Conservation (phyloP, 2,888 invertebrate genomes). For the Drosophila monieri region DNA sequence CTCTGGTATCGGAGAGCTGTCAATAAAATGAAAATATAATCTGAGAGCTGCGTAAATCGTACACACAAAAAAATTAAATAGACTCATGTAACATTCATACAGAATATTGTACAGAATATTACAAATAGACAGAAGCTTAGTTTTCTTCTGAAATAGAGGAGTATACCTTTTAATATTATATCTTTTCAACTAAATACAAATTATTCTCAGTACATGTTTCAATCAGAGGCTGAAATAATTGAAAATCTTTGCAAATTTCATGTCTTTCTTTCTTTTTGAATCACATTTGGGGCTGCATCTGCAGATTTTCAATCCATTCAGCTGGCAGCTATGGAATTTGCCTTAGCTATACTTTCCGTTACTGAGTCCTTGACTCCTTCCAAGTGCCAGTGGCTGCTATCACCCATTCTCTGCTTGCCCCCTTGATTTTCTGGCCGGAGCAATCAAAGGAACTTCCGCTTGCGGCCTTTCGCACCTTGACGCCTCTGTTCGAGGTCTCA, state of each 20-base stretch:
- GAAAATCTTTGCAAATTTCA: too few relatives aligned
- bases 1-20: background rate
- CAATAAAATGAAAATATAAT: background rate
- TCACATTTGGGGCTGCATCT: background rate
- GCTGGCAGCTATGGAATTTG: background rate
- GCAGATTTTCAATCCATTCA: background rate
- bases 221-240: too few relatives aligned
- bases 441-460: conserved; percentile 36
- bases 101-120: too few relatives aligned
- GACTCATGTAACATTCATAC: background rate
- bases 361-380: background rate
- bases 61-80: background rate
- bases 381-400: background rate
- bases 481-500: conserved; percentile 28
- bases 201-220: too few relatives aligned
- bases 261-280: background rate
- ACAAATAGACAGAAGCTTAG: too few relatives aligned
- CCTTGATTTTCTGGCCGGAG: conserved; percentile 11
- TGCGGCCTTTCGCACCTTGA: conserved; percentile 37
- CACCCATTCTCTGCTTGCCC: background rate
- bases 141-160: too few relatives aligned
- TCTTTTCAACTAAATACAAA: too few relatives aligned
- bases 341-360: background rate
- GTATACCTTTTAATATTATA: too few relatives aligned
- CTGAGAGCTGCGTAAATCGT: background rate